These are phyloP conservation scores for Lepidocolaptes lacrymiger DNA, from an alignment of 2,797 vertebrate species.

Conservation along the genomic window DNA sequence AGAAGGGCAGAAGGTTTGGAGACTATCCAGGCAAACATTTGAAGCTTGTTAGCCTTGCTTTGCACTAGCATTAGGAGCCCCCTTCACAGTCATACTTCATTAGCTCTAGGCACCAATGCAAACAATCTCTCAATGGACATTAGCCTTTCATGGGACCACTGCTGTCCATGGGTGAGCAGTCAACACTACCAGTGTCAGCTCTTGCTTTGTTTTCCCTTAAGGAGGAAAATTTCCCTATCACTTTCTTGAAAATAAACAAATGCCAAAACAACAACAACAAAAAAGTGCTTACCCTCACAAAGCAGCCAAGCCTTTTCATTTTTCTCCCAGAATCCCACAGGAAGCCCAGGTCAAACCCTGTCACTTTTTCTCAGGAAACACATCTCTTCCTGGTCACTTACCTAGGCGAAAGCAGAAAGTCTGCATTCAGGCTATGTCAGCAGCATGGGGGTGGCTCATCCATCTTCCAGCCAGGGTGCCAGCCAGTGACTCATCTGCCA, in stretches of 20 bases:
- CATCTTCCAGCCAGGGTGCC: background rate
- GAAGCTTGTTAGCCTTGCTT: background rate
- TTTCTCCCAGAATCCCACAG: background rate
- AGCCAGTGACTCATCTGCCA: background rate
- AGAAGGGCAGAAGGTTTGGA: conserved; percentile 42
- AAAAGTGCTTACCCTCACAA: background rate
- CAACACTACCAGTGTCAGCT: background rate
- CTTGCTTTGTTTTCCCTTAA: background rate
- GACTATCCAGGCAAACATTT: conserved; percentile 32
- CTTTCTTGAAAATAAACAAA: background rate
- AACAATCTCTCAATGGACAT: background rate
- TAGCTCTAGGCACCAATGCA: background rate
- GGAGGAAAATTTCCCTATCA: background rate
- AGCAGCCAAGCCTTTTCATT: background rate
- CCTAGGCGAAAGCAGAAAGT: background rate
- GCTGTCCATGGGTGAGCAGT: background rate
- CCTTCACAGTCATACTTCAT: conserved; percentile 28
- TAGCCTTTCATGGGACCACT: background rate
- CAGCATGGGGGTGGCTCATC: background rate
- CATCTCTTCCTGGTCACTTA: background rate
- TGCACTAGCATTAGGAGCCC: background rate
- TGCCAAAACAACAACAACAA: background rate
- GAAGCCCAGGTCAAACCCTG: background rate
- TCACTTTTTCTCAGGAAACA: background rate
- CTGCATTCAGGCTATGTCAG: conserved; percentile 20